Percentiles rank a stretch among this genome's conserved stretches.
These are phyloP conservation scores for Telmatochromis brichardi DNA, from an alignment of 2,113 vertebrate species.

Conservation along the genomic window DNA sequence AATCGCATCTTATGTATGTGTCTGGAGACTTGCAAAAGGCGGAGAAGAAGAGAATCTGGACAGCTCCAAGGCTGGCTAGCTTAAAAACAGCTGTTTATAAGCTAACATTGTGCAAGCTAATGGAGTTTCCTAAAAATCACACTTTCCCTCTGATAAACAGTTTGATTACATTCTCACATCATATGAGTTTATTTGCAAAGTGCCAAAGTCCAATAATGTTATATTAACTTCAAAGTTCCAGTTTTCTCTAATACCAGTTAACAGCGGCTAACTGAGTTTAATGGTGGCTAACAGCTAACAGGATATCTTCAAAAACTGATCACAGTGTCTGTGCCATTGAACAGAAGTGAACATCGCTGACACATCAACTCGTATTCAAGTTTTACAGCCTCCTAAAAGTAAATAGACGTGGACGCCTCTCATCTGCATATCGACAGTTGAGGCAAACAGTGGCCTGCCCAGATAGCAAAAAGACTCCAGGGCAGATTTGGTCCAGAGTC, in stretches of 20 bases:
- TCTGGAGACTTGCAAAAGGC: neutral
- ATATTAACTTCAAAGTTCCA: neutral
- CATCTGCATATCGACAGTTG: neutral
- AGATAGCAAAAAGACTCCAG: neutral
- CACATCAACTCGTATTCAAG: neutral
- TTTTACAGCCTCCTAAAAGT: neutral
- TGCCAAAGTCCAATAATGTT: neutral
- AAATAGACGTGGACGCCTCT: neutral
- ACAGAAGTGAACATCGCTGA: neutral
- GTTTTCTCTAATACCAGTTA: neutral
- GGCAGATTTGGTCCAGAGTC: neutral
- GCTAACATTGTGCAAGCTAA: neutral
- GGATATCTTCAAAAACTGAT: neutral
- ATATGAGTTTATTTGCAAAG: neutral
- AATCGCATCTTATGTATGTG: neutral
- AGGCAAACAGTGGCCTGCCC: neutral
- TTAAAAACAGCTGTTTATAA: neutral
- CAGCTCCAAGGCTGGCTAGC: neutral
- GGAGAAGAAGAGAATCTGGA: rapidly evolving
- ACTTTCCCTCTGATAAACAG: neutral
- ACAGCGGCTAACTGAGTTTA: neutral
- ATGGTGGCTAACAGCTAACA: neutral
- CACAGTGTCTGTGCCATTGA: neutral
- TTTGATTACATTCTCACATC: neutral
- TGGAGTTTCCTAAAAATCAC: neutral